phyloP scores from a whole-genome alignment of 92 coral and sea anemone genomes.

The Montipora capitata region DNA sequence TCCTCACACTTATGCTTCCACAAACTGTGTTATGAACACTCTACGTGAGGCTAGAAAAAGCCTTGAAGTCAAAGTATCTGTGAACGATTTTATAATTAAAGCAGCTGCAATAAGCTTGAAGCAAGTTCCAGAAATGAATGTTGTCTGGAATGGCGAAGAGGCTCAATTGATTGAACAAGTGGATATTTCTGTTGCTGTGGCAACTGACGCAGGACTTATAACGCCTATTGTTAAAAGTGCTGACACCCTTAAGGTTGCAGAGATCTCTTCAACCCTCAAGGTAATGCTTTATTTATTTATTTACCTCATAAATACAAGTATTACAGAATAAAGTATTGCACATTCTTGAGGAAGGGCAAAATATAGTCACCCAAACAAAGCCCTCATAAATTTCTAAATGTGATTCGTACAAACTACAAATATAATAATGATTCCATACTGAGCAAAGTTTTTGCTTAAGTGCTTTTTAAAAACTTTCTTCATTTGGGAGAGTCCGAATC shows the following conservation, averaged over 20 bases:
- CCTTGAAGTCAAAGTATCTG: slow-evolving; percentile 78
- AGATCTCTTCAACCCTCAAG: slow-evolving; percentile 86
- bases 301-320: too few relatives aligned
- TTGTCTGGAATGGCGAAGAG: slow-evolving; percentile 79
- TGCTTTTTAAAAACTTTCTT: too few relatives aligned
- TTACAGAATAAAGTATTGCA: too few relatives aligned
- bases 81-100: slow-evolving; percentile 93
- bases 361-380: too few relatives aligned
- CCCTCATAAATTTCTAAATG: too few relatives aligned
- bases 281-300: slow-evolving; percentile 19
- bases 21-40: slow-evolving; percentile 84
- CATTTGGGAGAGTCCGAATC: too few relatives aligned
- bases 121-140: slow-evolving; percentile 87
- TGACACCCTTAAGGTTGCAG: slow-evolving; percentile 73
- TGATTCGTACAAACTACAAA: too few relatives aligned
- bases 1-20: slow-evolving; percentile 92
- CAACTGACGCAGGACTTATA: slow-evolving; percentile 90
- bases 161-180: slow-evolving; percentile 72
- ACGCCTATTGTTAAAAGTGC: slow-evolving; percentile 94
- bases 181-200: slow-evolving; percentile 92
- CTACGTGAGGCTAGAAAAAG: slow-evolving; percentile 75
- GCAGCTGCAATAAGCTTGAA: slow-evolving; percentile 84
- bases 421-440: too few relatives aligned
- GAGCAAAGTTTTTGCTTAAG: too few relatives aligned
- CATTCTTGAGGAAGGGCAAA: too few relatives aligned